These are phyloP conservation scores for Scotopteryx bipunctaria DNA, from an alignment of 2,888 invertebrate species.

Conservation along the genomic window DNA sequence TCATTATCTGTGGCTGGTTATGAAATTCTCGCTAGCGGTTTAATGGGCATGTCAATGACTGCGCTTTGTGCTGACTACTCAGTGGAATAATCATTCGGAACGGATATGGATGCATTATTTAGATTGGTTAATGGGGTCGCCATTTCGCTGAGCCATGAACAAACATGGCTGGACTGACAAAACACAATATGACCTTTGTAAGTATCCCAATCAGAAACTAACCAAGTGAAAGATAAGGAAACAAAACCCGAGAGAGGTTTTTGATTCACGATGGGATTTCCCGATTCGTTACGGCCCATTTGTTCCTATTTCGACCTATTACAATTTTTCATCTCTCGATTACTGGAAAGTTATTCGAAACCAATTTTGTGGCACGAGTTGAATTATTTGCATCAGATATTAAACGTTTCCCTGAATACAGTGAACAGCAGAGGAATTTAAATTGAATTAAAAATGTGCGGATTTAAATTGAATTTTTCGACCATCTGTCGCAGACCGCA, in stretches of 20 bases:
- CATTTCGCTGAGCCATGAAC: constrained; percentile 1
- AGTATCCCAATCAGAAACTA: not conserved
- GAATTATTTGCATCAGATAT: constrained; percentile 6
- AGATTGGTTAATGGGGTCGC: not conserved
- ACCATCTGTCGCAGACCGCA: constrained; percentile 21
- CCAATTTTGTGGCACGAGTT: not conserved
- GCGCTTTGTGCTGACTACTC: constrained; percentile 16
- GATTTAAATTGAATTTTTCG: constrained; percentile 18
- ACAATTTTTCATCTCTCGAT: not conserved
- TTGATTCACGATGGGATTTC: not conserved
- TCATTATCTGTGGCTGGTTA: constrained; percentile 9
- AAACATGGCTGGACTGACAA: not conserved
- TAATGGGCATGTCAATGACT: constrained; percentile 6
- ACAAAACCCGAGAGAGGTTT: not conserved
- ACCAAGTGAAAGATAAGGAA: not conserved
- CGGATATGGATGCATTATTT: constrained; percentile 3
- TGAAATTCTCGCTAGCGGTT: constrained; percentile 10
- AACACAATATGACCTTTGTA: not conserved
- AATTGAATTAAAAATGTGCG: constrained; percentile 8
- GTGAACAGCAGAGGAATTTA: constrained; percentile 1
- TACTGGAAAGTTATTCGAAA: constrained; percentile 12
- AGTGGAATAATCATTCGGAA: not conserved
- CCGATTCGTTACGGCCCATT: not conserved
- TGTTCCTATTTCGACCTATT: not conserved
- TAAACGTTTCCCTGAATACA: constrained; percentile 4